Conservation (phyloP, 2,113 vertebrate genomes). For the Triplophysa rosa region DNA sequence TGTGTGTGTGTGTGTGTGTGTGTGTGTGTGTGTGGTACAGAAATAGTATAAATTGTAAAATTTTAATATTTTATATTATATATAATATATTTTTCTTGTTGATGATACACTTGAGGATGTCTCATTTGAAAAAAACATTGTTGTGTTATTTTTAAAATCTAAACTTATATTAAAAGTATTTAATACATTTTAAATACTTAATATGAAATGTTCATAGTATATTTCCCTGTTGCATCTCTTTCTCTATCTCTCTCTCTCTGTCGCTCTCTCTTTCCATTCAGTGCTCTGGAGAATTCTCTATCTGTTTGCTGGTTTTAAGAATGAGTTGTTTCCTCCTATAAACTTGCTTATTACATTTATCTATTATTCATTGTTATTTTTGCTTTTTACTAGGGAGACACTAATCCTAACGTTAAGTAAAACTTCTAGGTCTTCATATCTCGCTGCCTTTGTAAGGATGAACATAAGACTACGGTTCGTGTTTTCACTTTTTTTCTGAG, state of each 20-base stretch:
- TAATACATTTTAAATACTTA: too few relatives aligned
- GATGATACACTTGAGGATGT: too few relatives aligned
- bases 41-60: too few relatives aligned
- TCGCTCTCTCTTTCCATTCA: not conserved
- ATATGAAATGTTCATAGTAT: not conserved
- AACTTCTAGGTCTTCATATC: not conserved
- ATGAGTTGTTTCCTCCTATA: not conserved
- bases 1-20: too few relatives aligned
- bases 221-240: slow-evolving; percentile 15
- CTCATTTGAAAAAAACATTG: too few relatives aligned
- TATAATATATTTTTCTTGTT: too few relatives aligned
- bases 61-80: too few relatives aligned
- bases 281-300: slow-evolving; percentile 28
- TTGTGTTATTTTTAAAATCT: too few relatives aligned
- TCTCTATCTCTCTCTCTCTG: not conserved
- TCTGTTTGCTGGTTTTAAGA: slow-evolving; percentile 44
- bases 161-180: too few relatives aligned
- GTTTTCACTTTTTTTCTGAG: slow-evolving; percentile 47
- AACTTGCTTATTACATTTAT: slow-evolving; percentile 1
- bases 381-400: slow-evolving; percentile 10
- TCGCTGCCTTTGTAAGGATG: not conserved
- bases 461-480: not conserved
- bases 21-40: too few relatives aligned
- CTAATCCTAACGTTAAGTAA: slow-evolving; percentile 11
- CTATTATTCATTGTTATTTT: slow-evolving; percentile 7